phyloP scores from a whole-genome alignment of 2,797 vertebrate genomes.

The Pipistrellus nathusii region DNA sequence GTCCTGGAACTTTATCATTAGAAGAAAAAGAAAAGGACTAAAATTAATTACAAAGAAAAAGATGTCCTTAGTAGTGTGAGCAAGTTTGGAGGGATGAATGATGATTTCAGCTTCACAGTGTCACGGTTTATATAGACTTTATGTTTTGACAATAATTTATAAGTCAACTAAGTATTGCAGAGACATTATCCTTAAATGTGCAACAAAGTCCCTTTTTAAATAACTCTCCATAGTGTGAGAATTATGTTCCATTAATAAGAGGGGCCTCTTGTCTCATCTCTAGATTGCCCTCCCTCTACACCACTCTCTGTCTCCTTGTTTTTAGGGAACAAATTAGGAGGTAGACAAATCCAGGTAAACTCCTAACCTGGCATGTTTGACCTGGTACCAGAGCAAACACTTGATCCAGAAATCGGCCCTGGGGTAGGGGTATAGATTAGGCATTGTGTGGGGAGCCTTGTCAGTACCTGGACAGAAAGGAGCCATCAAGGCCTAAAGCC shows the following conservation, averaged over 20 bases:
- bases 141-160: constrained; percentile 51
- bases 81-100: constrained; percentile 44
- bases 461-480: not conserved
- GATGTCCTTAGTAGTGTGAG: not conserved
- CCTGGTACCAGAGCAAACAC: not conserved
- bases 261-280: not conserved
- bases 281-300: not conserved
- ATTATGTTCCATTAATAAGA: not conserved
- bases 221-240: not conserved
- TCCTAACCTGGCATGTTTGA: not conserved
- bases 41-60: constrained; percentile 36
- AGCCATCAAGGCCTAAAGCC: not conserved
- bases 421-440: not conserved
- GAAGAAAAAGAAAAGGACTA: constrained; percentile 10
- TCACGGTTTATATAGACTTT: constrained; percentile 20
- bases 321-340: not conserved
- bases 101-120: not conserved
- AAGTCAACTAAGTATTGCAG: constrained; percentile 1
- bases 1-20: constrained; percentile 55
- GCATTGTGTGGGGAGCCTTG: not conserved
- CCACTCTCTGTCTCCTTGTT: not conserved
- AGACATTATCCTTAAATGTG: constrained; percentile 31
- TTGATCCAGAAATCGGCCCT: not conserved
- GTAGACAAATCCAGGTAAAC: not conserved
- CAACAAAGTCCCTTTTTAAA: not conserved